Evolutionary conservation across 2,113 vertebrate species (phyloP), one percentile per base, ranked within the genome.

Genomic region (Rhombomys opimus): DNA sequence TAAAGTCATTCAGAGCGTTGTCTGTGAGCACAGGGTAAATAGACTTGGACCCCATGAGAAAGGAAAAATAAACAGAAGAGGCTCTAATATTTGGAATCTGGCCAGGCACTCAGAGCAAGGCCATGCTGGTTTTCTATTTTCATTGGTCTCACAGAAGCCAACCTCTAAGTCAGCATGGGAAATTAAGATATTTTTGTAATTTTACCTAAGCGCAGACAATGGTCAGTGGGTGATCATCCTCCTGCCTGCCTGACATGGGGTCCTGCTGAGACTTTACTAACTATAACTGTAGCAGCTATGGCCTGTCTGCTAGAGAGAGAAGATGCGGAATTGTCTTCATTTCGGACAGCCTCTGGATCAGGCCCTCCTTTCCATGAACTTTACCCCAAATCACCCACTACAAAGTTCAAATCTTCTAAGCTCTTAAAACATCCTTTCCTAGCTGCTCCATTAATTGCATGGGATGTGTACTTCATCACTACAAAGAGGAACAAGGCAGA

Each of bases 151-250:
- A 12, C 38, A 72, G 87, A 89, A 91, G 54, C n/a, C 41, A 91
- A 15, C 54, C 27, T 87, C 54, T 95, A 96, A 46, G 77, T 82
- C 94, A 86, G 73, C 52, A 46, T 35, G 54, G 89, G 82, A 93
- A 93, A 87, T 72, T 73, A 67, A 94, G 84, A 77, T n/a, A 75
- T 25, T 38, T 61, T 94, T 38, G 59, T 82, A 89, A 82, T 73
- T 92, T 93, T 93, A 32, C 85, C 86, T 81, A 57, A 95, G 93
- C 23, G 30, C 27, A 95, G 82, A 95, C 91, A 90, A 89, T 94
- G 87, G 87, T 46, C 92, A 95, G 17, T 30, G 38, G 92, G 50
- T 32, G 90, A 50, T 11, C 41, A 67, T 89, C 61, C 65, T 52
- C 59, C 35, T n/a, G 68, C 32, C 63, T 73, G 72, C 15, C 59